Evolutionary conservation across 2,113 vertebrate genomes (phyloP).

Genomic region (Oxygymnocypris stewartii): DNA sequence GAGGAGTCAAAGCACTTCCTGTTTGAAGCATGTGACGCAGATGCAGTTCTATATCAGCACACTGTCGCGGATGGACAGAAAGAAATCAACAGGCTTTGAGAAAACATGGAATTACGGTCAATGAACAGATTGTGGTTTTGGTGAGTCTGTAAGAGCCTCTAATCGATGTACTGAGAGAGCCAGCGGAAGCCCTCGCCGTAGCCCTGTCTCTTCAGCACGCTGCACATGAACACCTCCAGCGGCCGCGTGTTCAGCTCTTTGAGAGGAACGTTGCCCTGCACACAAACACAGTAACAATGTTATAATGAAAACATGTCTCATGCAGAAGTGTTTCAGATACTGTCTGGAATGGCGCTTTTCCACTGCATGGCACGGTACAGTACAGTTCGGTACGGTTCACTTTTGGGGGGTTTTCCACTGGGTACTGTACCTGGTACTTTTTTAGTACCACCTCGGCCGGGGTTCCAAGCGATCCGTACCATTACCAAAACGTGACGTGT

Average conservation of each 20-base stretch:
- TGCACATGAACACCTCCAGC: slow-evolving; percentile 98
- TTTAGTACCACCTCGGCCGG: too few relatives aligned
- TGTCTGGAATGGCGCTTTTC: too few relatives aligned
- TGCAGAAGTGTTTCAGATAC: too few relatives aligned
- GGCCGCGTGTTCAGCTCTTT: slow-evolving; percentile 95
- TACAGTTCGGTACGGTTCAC: too few relatives aligned
- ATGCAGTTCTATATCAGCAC: too few relatives aligned
- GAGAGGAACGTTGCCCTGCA: slow-evolving; percentile 86
- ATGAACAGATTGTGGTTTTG: too few relatives aligned
- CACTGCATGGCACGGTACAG: too few relatives aligned
- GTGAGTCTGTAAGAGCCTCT: slow-evolving; percentile 48
- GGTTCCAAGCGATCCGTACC: too few relatives aligned
- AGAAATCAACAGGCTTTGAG: not conserved
- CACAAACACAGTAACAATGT: not conserved
- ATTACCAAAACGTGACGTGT: too few relatives aligned
- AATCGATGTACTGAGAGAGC: slow-evolving; percentile 98
- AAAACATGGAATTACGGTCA: slow-evolving; percentile 35
- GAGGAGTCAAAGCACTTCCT: slow-evolving; percentile 70
- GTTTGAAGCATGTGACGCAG: slow-evolving; percentile 82
- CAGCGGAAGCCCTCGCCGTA: slow-evolving; percentile 98
- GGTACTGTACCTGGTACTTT: too few relatives aligned
- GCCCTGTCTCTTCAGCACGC: slow-evolving; percentile 96
- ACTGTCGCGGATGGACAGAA: slow-evolving; percentile 21
- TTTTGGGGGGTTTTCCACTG: too few relatives aligned
- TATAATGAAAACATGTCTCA: too few relatives aligned